phyloP scores from a whole-genome alignment of 2,888 invertebrate species.

The Scaptomyza polygonia region DNA sequence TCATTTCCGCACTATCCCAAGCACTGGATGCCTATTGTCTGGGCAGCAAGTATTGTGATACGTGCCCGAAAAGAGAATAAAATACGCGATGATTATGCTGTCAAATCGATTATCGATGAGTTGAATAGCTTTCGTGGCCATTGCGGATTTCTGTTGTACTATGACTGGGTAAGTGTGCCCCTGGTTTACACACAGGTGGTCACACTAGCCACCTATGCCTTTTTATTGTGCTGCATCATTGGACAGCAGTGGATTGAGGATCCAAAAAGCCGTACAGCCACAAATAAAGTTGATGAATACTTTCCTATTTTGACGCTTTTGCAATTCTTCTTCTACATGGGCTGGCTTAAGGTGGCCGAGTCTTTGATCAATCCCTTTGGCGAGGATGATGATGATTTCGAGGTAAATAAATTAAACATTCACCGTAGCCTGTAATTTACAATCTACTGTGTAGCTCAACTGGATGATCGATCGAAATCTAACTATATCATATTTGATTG shows the following conservation, averaged over 20 bases:
- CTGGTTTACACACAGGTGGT: slow-evolving; percentile 95
- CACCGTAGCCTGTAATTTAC: not conserved
- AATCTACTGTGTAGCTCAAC: slow-evolving; percentile 87
- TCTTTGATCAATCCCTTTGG: slow-evolving; percentile 95
- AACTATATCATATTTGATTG: slow-evolving; percentile 95
- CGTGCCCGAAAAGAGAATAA: slow-evolving; percentile 93
- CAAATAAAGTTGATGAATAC: slow-evolving; percentile 89
- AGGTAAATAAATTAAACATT: slow-evolving; percentile 84
- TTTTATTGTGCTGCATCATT: slow-evolving; percentile 93
- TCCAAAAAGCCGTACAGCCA: slow-evolving; percentile 82
- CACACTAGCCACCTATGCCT: slow-evolving; percentile 93
- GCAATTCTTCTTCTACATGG: slow-evolving; percentile 94
- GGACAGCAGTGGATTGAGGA: slow-evolving; percentile 93
- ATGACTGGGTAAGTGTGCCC: slow-evolving; percentile 90
- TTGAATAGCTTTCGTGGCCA: slow-evolving; percentile 92
- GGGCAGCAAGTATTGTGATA: slow-evolving; percentile 95
- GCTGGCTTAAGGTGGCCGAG: slow-evolving; percentile 96
- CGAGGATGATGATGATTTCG: slow-evolving; percentile 95
- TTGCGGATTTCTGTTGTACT: slow-evolving; percentile 89
- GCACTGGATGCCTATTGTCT: slow-evolving; percentile 95
- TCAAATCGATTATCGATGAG: slow-evolving; percentile 94
- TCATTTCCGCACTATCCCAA: slow-evolving; percentile 93
- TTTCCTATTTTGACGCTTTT: slow-evolving; percentile 94
- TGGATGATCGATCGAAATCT: slow-evolving; percentile 94
- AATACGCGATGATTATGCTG: slow-evolving; percentile 95